Evolutionary conservation across 2,797 vertebrate species (phyloP), one percentile per base, ranked within the genome.

Genomic region (Acanthornis magna): DNA sequence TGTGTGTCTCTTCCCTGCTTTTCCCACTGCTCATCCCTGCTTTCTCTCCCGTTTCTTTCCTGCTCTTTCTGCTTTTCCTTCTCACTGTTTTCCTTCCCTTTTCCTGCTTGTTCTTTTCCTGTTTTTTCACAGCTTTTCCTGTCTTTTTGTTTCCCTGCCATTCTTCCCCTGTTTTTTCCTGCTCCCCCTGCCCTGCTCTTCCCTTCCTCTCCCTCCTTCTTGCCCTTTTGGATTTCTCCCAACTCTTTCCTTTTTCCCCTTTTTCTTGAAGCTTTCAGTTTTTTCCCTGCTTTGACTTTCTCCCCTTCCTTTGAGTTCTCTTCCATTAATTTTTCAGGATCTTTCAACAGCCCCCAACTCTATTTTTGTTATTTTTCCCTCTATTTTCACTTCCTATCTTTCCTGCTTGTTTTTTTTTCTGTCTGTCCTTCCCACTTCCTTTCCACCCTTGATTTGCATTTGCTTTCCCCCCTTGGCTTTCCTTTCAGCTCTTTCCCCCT

Each of bases 241-340:
- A 38, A 11, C 3, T 42, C n/a, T 62, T 63, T 57, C 30, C n/a
- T 14, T 42, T 67, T 22, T 0, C 15, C 6, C 3, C 5, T 21
- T 68, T 68, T 50, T 40, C 22, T 45, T 45, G 47, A 5, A 68
- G 10, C 14, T 74, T 70, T 83, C 16, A 0, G 0, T 34, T 62
- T 43, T 54, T 60, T 3, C 16, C 25, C 30, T 70, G 10, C 13
- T 58, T 60, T 67, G 18, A 30, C 27, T 45, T 67, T 25, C 1
- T 5, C 27, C 8, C 4, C 7, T 74, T 87, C 16, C 53, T 50
- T 61, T 57, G 27, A 45, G 11, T 74, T 70, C 19, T 65, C 30
- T 66, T 48, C 25, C 27, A 54, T 74, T 62, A 22, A 2, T n/a
- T 72, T 85, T 82, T 53, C 55, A 62, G 21, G n/a, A 50, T 75